Evolutionary conservation across 1,140 invertebrate genomes (phyloP), one percentile per base, ranked within the genome.

Genomic region (Platyscapa corneri): DNA sequence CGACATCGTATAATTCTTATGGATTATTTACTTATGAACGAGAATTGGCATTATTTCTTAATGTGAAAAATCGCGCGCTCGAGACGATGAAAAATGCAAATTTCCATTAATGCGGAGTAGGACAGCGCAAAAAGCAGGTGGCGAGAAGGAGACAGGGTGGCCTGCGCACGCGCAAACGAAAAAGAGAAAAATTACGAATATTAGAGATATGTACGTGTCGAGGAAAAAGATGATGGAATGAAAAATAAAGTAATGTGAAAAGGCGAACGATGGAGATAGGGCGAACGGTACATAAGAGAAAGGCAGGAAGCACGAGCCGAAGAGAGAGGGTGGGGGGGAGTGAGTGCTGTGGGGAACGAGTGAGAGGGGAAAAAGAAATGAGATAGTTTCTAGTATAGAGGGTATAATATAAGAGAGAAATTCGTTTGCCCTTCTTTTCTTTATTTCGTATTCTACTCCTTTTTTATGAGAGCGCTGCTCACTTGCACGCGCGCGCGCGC

Each of bases 161-260:
- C 30, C 7, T 37, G 2, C 1, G 16, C 0, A n/a, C 39, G 42
- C 30, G 37, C 37, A 30, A 60, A 46, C 30, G 67, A 39, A 39
- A 74, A 56, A 39, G 49, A 42, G 75, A 64, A 77, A 46, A 76
- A 65, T 53, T 49, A 78, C 32, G 32, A 78, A 84, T 18, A 64
- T 14, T n/a, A 46, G 39, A 78, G 77, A 65, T 65, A 37, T 88
- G 90, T 79, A 88, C 90, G 80, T 83, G 86, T 85, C 87, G 88
- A 83, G 88, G 89, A 89, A 90, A 89, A 88, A 90, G 87, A 87
- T 18, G 85, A 86, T 88, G 90, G 90, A 90, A 89, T 87, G 90
- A 90, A 90, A 89, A 88, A 88, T 84, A 84, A 84, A 84, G 60
- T 67, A 70, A 37, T 67, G 14, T 37, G 34, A 79, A 79, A 70